Evolutionary conservation across 2,113 vertebrate species (phyloP).

Genomic region (Blennius ocellaris): DNA sequence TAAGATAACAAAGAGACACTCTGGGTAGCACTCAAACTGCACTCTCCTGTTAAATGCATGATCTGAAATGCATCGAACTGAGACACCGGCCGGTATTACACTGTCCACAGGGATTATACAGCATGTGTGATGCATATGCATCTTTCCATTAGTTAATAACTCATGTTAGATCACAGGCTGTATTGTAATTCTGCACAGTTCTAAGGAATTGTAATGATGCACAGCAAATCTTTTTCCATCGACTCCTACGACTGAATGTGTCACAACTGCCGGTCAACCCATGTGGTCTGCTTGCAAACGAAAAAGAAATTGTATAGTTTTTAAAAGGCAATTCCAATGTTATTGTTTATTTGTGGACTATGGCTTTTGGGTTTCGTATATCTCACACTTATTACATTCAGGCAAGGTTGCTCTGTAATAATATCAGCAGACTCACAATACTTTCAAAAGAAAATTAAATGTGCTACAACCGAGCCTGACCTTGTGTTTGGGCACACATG

Average conservation of each 20-base stretch:
- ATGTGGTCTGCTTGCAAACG: conserved; percentile 10
- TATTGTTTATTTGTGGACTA: conserved; percentile 67
- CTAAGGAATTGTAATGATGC: conserved; percentile 35
- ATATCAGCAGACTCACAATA: conserved; percentile 54
- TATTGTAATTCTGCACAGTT: not conserved
- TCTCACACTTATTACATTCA: conserved; percentile 68
- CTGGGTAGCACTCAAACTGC: conserved; percentile 48
- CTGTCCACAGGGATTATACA: conserved; percentile 3
- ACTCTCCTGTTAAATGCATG: conserved; percentile 35
- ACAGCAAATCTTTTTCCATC: conserved; percentile 26
- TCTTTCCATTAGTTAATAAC: conserved; percentile 1
- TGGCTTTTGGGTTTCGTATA: conserved; percentile 47
- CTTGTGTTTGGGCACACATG: conserved; percentile 35
- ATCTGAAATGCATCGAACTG: conserved; percentile 37
- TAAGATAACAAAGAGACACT: conserved; percentile 65
- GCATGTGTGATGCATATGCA: conserved; percentile 15
- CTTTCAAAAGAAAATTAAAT: conserved; percentile 58
- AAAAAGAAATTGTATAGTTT: conserved; percentile 18
- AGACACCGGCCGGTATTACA: conserved; percentile 5
- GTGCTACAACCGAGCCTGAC: conserved; percentile 29
- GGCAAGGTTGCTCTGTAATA: conserved; percentile 39
- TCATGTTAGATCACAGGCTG: conserved; percentile 19
- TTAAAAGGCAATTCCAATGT: conserved; percentile 40
- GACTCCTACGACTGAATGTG: conserved; percentile 23
- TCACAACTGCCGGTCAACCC: not conserved